Percentiles rank a stretch among this genome's conserved stretches.
phyloP scores from a whole-genome alignment of 1,140 invertebrate species.

The Bicyclus anynana region DNA sequence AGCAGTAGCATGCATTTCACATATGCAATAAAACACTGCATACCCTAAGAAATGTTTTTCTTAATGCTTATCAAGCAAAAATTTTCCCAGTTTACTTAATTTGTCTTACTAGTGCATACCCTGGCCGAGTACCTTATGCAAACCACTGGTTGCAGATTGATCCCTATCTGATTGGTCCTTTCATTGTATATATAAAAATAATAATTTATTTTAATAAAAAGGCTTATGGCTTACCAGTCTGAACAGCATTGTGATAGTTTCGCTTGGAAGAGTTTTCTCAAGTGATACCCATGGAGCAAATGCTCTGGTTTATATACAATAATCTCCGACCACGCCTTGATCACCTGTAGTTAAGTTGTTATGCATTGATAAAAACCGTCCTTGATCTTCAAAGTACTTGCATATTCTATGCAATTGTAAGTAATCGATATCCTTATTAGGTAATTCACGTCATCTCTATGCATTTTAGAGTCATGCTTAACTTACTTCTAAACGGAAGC shows the following conservation, averaged over 20 bases:
- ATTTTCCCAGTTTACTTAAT: too few species aligned
- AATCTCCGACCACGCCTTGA: slow-evolving; percentile 52
- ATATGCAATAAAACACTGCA: too few species aligned
- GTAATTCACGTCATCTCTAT: slow-evolving; percentile 11
- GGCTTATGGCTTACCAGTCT: slow-evolving; percentile 47
- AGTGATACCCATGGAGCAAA: slow-evolving; percentile 42
- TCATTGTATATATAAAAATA: background rate
- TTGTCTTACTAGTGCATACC: too few species aligned
- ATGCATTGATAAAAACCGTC: slow-evolving; percentile 52
- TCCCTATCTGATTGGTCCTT: too few species aligned
- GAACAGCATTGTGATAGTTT: slow-evolving; percentile 57
- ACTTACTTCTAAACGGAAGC: background rate
- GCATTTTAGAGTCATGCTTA: background rate
- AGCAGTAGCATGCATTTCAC: too few species aligned
- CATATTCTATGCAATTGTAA: slow-evolving; percentile 39
- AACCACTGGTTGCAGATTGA: too few species aligned
- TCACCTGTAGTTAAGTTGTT: slow-evolving; percentile 36
- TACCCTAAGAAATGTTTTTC: too few species aligned
- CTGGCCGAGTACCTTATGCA: too few species aligned
- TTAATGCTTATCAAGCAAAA: too few species aligned
- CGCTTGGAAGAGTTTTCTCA: slow-evolving; percentile 48
- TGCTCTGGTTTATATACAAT: slow-evolving; percentile 54
- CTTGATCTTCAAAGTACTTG: slow-evolving; percentile 65
- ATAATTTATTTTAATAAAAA: background rate
- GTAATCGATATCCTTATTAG: slow-evolving; percentile 55